Base-by-base conservation (phyloP, 2,113 vertebrate species). In the Paedocypris sp. region DNA sequence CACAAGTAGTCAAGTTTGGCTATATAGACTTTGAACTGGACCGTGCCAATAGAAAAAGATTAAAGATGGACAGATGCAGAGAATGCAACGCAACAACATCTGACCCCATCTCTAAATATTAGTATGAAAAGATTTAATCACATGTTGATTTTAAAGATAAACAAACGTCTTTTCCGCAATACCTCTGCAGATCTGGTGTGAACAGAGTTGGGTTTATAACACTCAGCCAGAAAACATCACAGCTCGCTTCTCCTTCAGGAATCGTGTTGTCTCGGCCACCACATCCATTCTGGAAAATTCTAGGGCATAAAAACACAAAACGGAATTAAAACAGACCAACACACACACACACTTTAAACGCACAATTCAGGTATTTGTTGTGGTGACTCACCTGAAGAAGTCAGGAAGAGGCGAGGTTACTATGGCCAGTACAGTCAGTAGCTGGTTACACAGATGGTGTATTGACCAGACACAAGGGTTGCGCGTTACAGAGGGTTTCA, bases 371-470 rank as follows among this genome's bases (percentile, higher is more conserved):
- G 8, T n/a, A 13, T 2, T 20, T 32, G 49, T 49, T 5, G 4
- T 29, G 32, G n/a, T n/a, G n/a, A n/a, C n/a, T 57, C 42, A 97
- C 93, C 86, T 79, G 67, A 86, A 71, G 2, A 98, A 75, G 59
- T 80, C 77, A 41, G 85, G 72, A 31, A 97, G 68, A 1, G 94
- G 91, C 32, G 90, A 82, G 36, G 90, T 91, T 74, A 87, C 80
- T 75, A 93, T 63, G 33, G 83, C 70, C 52, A 94, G 80, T 18
- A 86, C 82, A 36, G 78, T 84, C 35, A 94, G 79, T 23, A 98
- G 83, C 68, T 85, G 87, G 64, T 91, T 90, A 76, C 94, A 97
- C 62, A 92, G 79, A 43, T 54, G 83, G 67, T 97, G 89, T 74
- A 96, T 91, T 75, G 83, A 82, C 64, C 62, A 82, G 19, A 89